Percentiles rank a stretch among this genome's conserved stretches.
These are phyloP conservation scores for Colius striatus DNA, from an alignment of 2,113 vertebrate genomes.

Conservation along the genomic window DNA sequence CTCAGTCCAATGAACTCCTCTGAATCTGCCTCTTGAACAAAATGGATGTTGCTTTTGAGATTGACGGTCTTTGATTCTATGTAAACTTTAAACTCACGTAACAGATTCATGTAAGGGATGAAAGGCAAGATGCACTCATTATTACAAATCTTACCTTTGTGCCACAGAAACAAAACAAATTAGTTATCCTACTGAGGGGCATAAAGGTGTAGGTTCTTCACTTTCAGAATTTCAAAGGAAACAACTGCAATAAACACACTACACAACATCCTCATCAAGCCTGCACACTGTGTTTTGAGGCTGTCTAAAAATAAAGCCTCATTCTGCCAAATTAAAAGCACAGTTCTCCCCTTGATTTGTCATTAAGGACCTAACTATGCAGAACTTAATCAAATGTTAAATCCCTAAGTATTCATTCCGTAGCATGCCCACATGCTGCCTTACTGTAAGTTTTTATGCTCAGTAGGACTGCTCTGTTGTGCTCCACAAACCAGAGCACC, in stretches of 20 bases:
- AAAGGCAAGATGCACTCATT: background rate
- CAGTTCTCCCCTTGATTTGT: background rate
- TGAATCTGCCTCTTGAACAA: background rate
- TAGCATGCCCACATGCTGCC: background rate
- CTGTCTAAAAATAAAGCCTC: constrained; percentile 14
- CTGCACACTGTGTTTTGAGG: background rate
- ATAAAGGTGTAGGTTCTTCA: background rate
- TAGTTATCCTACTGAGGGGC: background rate
- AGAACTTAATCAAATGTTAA: background rate
- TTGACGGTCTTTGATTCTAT: background rate
- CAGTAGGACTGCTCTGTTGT: background rate
- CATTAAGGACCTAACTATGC: background rate
- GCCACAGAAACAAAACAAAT: background rate
- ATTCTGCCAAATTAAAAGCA: constrained; percentile 4
- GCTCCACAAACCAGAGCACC: background rate
- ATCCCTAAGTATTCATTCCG: background rate
- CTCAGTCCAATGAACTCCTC: background rate
- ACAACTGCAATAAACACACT: background rate
- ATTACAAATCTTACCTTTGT: background rate
- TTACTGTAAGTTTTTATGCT: background rate
- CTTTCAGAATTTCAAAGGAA: background rate
- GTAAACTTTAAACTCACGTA: background rate
- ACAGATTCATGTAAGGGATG: background rate
- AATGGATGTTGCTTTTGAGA: background rate
- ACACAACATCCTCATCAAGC: background rate